A percentile compares a stretch with the other conserved stretches of the same genome.
Conservation (phyloP, 2,113 vertebrate species). For the Halcyon malimbica region DNA sequence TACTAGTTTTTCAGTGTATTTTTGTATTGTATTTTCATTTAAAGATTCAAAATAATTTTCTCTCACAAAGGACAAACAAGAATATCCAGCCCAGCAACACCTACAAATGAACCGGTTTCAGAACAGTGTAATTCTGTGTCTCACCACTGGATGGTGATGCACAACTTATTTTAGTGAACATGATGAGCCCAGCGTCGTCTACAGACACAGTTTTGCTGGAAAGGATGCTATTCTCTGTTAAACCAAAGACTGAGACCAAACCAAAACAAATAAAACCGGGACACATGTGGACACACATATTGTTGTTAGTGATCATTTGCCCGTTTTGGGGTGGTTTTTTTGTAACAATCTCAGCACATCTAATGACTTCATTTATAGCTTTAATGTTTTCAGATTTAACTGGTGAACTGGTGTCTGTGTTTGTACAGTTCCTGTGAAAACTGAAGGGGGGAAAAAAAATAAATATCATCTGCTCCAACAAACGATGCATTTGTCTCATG, state of each 20-base stretch:
- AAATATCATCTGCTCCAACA: not conserved
- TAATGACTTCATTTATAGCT: not conserved
- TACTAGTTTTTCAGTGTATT: not conserved
- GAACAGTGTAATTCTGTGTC: not conserved
- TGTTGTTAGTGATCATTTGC: not conserved
- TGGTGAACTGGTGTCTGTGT: not conserved
- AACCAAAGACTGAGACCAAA: not conserved
- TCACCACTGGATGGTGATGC: constrained; percentile 38
- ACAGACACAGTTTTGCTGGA: not conserved
- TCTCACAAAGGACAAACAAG: not conserved
- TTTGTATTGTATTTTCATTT: not conserved
- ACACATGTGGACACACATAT: not conserved
- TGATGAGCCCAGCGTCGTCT: fast-evolving
- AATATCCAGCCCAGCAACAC: not conserved
- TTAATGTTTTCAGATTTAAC: not conserved
- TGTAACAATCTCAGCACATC: not conserved
- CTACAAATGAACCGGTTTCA: not conserved
- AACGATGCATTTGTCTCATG: not conserved
- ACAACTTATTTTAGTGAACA: not conserved
- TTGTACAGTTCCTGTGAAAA: not conserved
- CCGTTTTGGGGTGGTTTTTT: not conserved
- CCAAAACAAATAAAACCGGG: not conserved
- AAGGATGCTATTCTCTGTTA: not conserved
- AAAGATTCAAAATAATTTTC: not conserved
- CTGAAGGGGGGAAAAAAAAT: fast-evolving